Evolutionary conservation across 2,888 invertebrate species (phyloP), one percentile per base, ranked within the genome.

Genomic region (Eumacrocentrus americanus): DNA sequence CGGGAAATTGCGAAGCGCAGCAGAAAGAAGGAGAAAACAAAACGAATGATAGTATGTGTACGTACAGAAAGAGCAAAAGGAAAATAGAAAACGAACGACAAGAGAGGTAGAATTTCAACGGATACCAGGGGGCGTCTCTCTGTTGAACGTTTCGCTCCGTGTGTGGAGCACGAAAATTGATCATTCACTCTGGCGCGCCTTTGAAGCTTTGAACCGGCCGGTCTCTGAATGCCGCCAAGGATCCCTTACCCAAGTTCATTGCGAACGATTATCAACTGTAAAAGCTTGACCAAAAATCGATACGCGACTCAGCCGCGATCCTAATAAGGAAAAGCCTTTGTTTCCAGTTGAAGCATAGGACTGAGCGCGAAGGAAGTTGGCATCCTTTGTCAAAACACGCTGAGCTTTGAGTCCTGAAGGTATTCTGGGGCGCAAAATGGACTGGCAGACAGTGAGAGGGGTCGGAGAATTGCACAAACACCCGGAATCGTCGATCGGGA

Each of bases 261-360:
- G 14, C n/a, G 37, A 23, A 44, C 16, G n/a, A 18, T 11, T 16
- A 44, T 44, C 35, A 25, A 38, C 16, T 18, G n/a, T 20, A 18
- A 53, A 16, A 18, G 16, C 20, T 38, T 42, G 53, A 44, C n/a
- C 25, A 35, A 29, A 54, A 54, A 44, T 54, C 54, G 22, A 54
- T 54, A 22, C 12, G 34, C 42, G n/a, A 34, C 6, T 34, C 29
- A 29, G 14, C 25, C 18, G 9, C 29, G 22, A 54, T 44, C 44
- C 44, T 34, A 44, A 54, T 42, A 54, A 54, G 54, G 54, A 54
- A 54, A 54, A 44, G 34, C 23, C 37, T 56, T 56, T 56, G 47
- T 56, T 46, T 47, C 14, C 9, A 44, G 12, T 54, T 44, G 20
- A 42, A 38, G 22, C 20, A 53, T 44, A 44, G 44, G 12, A 25